These are phyloP conservation scores for Eudasyphora cyanicolor DNA, from an alignment of 2,888 invertebrate genomes.

Conservation along the genomic window DNA sequence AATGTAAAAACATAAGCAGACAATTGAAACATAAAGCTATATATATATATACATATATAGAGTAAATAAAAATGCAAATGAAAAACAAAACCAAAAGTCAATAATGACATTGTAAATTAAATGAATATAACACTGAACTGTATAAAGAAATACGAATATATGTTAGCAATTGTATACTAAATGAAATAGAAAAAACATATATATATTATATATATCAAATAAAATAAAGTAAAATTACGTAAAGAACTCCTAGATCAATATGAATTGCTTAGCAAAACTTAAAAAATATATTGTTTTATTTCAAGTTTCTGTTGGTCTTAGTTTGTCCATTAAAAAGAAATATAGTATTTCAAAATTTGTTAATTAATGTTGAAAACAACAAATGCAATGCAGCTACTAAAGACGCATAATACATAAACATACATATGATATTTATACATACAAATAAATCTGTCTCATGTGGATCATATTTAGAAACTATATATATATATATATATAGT, in stretches of 20 bases:
- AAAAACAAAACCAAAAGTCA: conserved; percentile 3
- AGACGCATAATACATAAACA: neutral
- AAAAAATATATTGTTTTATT: neutral
- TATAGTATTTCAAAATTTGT: neutral
- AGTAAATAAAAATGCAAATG: neutral
- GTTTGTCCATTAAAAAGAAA: neutral
- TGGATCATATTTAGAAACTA: too few relatives aligned
- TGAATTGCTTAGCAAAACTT: conserved; percentile 24
- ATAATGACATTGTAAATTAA: conserved; percentile 43
- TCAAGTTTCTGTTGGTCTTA: neutral
- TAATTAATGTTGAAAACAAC: conserved; percentile 34
- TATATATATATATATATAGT: neutral
- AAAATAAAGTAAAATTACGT: too few relatives aligned
- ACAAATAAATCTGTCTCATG: neutral
- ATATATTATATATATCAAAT: neutral
- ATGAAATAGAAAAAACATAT: neutral
- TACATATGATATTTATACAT: neutral
- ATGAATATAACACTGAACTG: conserved; percentile 27
- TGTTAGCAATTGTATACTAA: conserved; percentile 53
- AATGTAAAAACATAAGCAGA: conserved; percentile 11
- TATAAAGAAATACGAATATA: conserved; percentile 48
- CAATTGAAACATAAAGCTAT: neutral
- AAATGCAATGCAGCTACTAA: neutral
- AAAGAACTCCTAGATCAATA: conserved; percentile 14
- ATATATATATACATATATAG: neutral